Conservation (phyloP, 2,113 vertebrate species). For the Potamarius usumacintae region DNA sequence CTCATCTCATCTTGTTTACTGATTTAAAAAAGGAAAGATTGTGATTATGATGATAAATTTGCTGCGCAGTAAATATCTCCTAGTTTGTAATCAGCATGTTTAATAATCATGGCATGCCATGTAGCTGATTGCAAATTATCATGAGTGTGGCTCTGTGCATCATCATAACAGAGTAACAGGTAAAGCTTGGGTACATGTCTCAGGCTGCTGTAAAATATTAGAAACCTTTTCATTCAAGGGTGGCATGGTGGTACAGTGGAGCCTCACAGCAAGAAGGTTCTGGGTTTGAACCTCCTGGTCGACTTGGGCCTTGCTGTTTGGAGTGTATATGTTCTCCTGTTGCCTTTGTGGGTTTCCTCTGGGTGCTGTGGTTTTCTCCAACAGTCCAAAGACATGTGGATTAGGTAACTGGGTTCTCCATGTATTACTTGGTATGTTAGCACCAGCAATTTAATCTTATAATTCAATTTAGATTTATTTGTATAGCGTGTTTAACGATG, state of each 20-base stretch:
- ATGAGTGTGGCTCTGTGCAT: background rate
- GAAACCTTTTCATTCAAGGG: background rate
- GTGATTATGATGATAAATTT: background rate
- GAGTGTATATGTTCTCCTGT: no score
- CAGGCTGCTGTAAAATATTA: background rate
- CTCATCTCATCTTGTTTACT: background rate
- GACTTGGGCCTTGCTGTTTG: no score
- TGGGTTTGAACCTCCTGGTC: no score
- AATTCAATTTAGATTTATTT: no score
- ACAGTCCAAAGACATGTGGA: no score
- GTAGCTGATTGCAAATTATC: background rate
- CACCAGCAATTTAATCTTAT: background rate
- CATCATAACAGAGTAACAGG: background rate
- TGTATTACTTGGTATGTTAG: background rate
- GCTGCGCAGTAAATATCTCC: background rate
- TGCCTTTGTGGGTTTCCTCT: no score
- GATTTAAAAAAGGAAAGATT: background rate
- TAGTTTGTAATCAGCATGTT: conserved; percentile 1
- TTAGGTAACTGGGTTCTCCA: background rate
- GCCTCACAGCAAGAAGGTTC: no score
- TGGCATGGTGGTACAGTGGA: no score
- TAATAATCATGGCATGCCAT: background rate
- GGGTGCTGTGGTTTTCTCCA: no score
- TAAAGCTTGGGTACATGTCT: background rate
- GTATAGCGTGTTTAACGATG: no score